Percentiles rank a stretch among this genome's conserved stretches.
Conservation (phyloP, 2,113 vertebrate species). For the Corythornis madagascariensis region DNA sequence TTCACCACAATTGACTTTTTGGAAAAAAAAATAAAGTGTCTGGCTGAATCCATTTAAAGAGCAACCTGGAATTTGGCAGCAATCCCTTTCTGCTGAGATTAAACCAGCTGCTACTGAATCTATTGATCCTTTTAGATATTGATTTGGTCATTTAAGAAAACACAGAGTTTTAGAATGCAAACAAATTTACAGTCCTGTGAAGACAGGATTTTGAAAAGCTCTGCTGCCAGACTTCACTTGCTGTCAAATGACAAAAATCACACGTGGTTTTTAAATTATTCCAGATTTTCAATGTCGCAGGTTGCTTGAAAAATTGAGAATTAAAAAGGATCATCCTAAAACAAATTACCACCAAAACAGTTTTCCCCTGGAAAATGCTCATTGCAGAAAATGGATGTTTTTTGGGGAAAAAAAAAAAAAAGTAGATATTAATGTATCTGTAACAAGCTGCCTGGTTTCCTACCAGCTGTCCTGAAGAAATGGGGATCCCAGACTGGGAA, state of each 20-base stretch:
- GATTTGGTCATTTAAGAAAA: slow-evolving; percentile 67
- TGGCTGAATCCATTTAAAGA: slow-evolving; percentile 53
- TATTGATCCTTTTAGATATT: slow-evolving; percentile 56
- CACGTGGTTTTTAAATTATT: not conserved
- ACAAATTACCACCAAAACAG: not conserved
- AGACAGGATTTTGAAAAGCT: slow-evolving; percentile 24
- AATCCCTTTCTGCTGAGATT: slow-evolving; percentile 40
- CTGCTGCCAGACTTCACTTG: not conserved
- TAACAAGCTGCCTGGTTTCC: not conserved
- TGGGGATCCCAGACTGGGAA: not conserved
- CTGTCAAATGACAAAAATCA: slow-evolving; percentile 22
- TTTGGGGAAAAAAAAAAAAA: not conserved
- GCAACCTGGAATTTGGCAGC: slow-evolving; percentile 21
- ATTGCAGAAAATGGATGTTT: not conserved
- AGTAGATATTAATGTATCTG: not conserved
- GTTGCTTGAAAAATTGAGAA: not conserved
- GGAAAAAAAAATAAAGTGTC: not conserved
- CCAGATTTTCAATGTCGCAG: not conserved
- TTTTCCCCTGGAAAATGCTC: not conserved
- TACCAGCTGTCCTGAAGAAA: not conserved
- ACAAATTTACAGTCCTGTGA: slow-evolving; percentile 43
- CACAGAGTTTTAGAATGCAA: slow-evolving; percentile 28
- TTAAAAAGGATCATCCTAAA: not conserved
- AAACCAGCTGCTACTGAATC: slow-evolving; percentile 11
- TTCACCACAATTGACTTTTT: not conserved